Evolutionary conservation across 2,113 vertebrate genomes (phyloP).

Genomic region (Drymodes brunneopygia): DNA sequence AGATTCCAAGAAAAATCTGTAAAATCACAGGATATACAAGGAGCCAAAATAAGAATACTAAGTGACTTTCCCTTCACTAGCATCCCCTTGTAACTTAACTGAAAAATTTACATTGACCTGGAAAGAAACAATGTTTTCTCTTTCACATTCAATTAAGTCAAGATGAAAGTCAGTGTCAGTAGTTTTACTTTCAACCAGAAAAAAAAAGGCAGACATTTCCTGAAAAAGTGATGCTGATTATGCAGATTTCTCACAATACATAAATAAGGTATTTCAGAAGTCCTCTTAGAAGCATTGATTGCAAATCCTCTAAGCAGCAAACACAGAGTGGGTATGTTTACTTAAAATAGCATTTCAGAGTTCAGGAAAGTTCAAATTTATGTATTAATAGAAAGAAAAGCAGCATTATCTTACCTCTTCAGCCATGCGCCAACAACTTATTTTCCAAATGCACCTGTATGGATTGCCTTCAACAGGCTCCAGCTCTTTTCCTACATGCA

Average conservation of each 20-base stretch:
- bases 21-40: not conserved
- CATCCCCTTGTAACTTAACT: not conserved
- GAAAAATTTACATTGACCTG: not conserved
- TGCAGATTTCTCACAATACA: not conserved
- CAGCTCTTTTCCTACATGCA: conserved; percentile 70
- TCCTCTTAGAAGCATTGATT: not conserved
- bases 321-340: not conserved
- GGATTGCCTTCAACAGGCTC: conserved; percentile 93
- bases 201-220: not conserved
- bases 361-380: not conserved
- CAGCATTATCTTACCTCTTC: conserved; percentile 83
- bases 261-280: not conserved
- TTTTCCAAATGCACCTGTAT: conserved; percentile 93
- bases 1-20: not conserved
- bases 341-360: not conserved
- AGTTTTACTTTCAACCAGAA: not conserved
- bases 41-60: not conserved
- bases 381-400: not conserved
- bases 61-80: not conserved
- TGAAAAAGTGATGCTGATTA: not conserved
- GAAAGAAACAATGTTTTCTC: not conserved
- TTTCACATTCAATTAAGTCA: not conserved
- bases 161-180: not conserved
- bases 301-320: not conserved
- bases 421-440: conserved; percentile 95